phyloP scores from a whole-genome alignment of 64 coral and sea anemone species.

The Stylophora pistillata region DNA sequence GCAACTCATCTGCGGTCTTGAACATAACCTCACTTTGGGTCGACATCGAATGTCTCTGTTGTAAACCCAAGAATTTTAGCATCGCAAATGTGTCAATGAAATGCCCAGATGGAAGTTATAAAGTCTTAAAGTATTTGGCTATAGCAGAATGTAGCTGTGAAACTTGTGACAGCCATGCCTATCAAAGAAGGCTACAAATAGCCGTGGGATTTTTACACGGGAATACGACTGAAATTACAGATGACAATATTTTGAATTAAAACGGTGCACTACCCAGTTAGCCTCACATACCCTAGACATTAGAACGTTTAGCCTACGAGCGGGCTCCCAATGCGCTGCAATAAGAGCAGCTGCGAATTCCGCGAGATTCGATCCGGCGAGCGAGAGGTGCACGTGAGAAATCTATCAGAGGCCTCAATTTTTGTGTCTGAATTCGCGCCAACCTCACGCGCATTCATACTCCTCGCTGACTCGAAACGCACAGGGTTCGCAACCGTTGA shows the following conservation, averaged over 20 bases:
- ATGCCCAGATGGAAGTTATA: constrained; percentile 5
- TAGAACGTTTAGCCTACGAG: no score
- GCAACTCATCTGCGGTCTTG: background rate
- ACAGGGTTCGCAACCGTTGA: no score
- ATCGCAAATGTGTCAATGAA: background rate
- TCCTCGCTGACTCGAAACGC: no score
- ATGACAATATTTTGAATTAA: background rate
- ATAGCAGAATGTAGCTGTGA: constrained; percentile 32
- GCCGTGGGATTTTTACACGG: background rate
- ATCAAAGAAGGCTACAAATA: background rate
- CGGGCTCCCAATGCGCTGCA: no score
- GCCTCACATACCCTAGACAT: no score
- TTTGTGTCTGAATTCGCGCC: no score
- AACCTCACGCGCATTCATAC: no score
- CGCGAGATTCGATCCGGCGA: no score
- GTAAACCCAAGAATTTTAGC: constrained; percentile 28
- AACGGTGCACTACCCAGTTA: background rate
- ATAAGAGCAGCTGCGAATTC: no score
- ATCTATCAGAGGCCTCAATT: no score
- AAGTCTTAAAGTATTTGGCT: constrained; percentile 10
- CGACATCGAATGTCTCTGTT: constrained; percentile 16
- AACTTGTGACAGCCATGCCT: background rate
- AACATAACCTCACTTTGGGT: constrained; percentile 20
- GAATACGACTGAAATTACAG: background rate
- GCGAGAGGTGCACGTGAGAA: no score